Base-by-base conservation (phyloP, 2,888 invertebrate species). In the Allolobophora icterica region DNA sequence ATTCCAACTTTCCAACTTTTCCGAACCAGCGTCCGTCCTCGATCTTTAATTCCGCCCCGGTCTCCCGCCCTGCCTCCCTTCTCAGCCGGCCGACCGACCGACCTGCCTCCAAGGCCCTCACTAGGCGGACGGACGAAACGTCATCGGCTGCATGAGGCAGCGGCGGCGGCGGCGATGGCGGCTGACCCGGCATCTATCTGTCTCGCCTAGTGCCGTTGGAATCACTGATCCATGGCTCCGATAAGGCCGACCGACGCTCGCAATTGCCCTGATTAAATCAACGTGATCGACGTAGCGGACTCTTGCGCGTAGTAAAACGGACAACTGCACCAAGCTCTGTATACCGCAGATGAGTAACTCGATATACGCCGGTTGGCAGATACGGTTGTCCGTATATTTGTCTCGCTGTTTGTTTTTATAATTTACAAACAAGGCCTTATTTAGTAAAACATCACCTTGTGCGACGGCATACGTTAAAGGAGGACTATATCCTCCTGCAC, bases 231-330 rank as follows among this genome's bases (percentile, higher is more conserved):
- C 87, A 87, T 87, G 87, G 87, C 87, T 34, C 87, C 87, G 38
- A 35, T 87, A 87, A 34, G 38, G 34, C 38, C 87, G 87, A 34
- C 35, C 34, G 38, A 87, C 87, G 34, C 35, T 34, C 35, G 87
- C 87, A 38, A 87, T 87, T 87, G 87, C 38, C 87, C 38, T 87
- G 87, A 87, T 87, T 87, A 87, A 87, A 87, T 87, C 87, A 87
- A 38, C 87, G 87, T 87, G 35, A 38, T 87, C 87, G 87, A 35
- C 87, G 87, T 87, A 34, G 35, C 38, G 87, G 87, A 38, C 87
- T 87, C 87, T 35, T 87, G 34, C 87, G n/a, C 87, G 13, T 13
- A 87, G 87, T 0, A 35, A 38, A 87, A 34, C 0, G 34, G 87
- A 87, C 38, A 35, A 38, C 34, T 87, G 35, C 87, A 38, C 34